Conservation (phyloP, 2,113 vertebrate genomes). For the Petrocephalus microphthalmus region DNA sequence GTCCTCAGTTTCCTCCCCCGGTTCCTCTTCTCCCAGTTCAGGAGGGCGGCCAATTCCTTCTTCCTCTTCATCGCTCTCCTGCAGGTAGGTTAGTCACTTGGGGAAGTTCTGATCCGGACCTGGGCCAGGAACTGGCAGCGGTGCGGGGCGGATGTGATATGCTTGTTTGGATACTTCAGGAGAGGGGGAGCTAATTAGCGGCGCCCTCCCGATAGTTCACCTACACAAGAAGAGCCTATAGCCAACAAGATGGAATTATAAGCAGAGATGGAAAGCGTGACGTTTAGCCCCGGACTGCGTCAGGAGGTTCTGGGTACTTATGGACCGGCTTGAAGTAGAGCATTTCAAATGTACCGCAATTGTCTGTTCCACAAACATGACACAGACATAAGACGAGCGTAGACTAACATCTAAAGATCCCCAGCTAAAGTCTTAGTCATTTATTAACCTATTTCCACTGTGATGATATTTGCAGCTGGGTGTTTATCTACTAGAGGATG, state of each 20-base stretch:
- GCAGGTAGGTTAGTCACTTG: conserved; percentile 65
- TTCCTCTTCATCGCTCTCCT: conserved; percentile 98
- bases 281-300: not conserved
- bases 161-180: not conserved
- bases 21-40: conserved; percentile 98
- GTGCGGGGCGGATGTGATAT: not conserved
- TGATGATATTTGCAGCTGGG: not conserved
- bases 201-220: not conserved
- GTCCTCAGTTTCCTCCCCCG: conserved; percentile 93
- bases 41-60: conserved; percentile 96
- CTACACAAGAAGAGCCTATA: not conserved
- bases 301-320: not conserved
- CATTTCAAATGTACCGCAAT: not conserved
- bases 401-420: not conserved
- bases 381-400: not conserved
- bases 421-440: not conserved
- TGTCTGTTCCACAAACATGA: not conserved
- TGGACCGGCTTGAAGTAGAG: too few species aligned
- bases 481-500: not conserved
- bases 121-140: not conserved
- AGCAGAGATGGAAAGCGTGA: not conserved
- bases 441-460: not conserved
- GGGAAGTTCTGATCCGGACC: not conserved
- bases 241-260: not conserved
- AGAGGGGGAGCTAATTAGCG: not conserved